Evolutionary conservation across 2,113 vertebrate species (phyloP).

Genomic region (Plectropomus leopardus): DNA sequence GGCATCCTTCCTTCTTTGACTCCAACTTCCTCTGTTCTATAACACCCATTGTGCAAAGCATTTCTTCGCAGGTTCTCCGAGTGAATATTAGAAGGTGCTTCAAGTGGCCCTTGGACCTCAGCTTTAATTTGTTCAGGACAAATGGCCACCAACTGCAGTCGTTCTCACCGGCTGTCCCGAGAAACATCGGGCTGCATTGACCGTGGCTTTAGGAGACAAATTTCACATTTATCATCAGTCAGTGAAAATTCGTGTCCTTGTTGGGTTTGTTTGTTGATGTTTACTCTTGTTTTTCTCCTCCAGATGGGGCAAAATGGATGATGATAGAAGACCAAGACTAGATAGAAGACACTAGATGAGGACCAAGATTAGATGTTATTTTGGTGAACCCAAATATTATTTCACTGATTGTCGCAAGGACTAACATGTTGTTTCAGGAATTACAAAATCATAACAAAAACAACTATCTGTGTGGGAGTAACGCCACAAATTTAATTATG

Average conservation of each 20-base stretch:
- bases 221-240: conserved; percentile 4
- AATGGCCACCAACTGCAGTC: conserved; percentile 63
- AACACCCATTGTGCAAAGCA: conserved; percentile 65
- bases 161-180: conserved; percentile 51
- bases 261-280: conserved; percentile 47
- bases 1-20: conserved; percentile 76
- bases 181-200: too few species aligned
- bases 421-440: conserved; percentile 18
- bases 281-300: conserved; percentile 29
- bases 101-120: conserved; percentile 50
- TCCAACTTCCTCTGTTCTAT: conserved; percentile 73
- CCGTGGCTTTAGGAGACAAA: conserved; percentile 64
- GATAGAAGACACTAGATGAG: too few species aligned
- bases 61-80: conserved; percentile 49
- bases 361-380: conserved; percentile 30
- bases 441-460: conserved; percentile 12
- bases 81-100: conserved; percentile 30
- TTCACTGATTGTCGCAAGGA: conserved; percentile 36
- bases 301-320: conserved; percentile 29
- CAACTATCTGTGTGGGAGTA: background rate
- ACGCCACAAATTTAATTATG: background rate
- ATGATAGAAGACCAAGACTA: conserved; percentile 48
- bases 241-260: conserved; percentile 40
- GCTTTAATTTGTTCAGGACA: conserved; percentile 60
- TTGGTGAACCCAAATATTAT: conserved; percentile 52